Evolutionary conservation across 2,113 vertebrate species (phyloP), one percentile per base, ranked within the genome.

Genomic region (Gobiocypris rarus): DNA sequence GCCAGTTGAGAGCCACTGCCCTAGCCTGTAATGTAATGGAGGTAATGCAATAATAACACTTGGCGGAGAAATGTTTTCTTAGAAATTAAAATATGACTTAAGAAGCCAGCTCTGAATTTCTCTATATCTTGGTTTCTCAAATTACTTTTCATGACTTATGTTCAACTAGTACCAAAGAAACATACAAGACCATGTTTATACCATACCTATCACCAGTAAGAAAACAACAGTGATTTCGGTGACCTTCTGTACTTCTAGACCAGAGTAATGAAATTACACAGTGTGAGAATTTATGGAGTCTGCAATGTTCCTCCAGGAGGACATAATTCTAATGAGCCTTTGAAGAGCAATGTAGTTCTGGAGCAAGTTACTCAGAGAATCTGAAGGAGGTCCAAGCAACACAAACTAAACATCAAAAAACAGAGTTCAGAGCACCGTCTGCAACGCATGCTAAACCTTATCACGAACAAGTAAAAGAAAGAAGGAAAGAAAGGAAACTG

Each of bases 401-500:
- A 86, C 59, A 17, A 74, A 80, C 67, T 58, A 80, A 75, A 86
- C 81, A 86, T 83, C n/a, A 80, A 83, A n/a, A 80, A 43, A n/a
- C 0, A 1, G 19, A 31, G 28, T n/a, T 43, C 48, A 56, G 19
- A 76, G 58, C 48, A 76, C 54, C 28, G 8, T 24, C 41, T 59
- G 19, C 73, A 17, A 26, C 48, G 80, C 61, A 71, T 61, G 71
- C 24, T 85, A 10, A 80, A 69, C 28, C 22, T 43, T 17, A 9
- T 59, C 75, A 58, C 19, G 9, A 38, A 48, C n/a, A 54, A 65
- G 31, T 75, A 41, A 74, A 85, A 41, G 9, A 75, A 52, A 28
- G 14, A 54, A 38, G 28, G n/a, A 56, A 34, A 13, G 50, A 76
- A 50, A 54, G 45, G 14, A 54, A 54, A 22, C 4, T 11, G 7